Percentiles rank a stretch among this genome's conserved stretches.
These are phyloP conservation scores for Patella ulyssiponensis DNA, from an alignment of 2,888 invertebrate genomes.

Conservation along the genomic window DNA sequence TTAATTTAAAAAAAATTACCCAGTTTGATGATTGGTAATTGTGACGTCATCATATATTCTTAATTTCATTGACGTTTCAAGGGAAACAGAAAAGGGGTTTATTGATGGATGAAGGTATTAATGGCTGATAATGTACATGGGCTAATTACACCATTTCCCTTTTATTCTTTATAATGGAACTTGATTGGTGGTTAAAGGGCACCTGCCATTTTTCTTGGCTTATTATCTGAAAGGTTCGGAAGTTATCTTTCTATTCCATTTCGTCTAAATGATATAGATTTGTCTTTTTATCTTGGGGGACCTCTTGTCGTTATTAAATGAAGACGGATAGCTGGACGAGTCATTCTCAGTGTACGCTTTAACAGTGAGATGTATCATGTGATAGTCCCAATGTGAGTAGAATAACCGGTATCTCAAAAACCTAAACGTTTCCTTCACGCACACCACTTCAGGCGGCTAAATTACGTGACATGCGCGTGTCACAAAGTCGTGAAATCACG, in stretches of 20 bases:
- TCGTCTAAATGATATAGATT: not conserved
- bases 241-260: conserved; percentile 3
- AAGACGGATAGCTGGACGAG: not conserved
- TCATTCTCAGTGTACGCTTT: no score
- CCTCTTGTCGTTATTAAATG: not conserved
- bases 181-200: not conserved
- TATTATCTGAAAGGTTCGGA: not conserved
- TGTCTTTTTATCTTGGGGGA: conserved; percentile 4
- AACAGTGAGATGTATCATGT: not conserved
- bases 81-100: no score
- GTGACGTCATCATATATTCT: no score
- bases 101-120: no score
- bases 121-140: no score
- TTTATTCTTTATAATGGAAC: no score
- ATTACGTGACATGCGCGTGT: conserved; percentile 5
- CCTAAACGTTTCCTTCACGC: conserved; percentile 7
- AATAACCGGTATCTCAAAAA: not conserved
- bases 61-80: no score
- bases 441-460: not conserved
- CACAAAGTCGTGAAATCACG: not conserved
- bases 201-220: not conserved
- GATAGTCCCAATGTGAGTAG: conserved; percentile 8
- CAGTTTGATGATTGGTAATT: no score
- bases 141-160: no score
- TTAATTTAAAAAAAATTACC: no score